Evolutionary conservation across 2,113 vertebrate genomes (phyloP).

Genomic region (Daphoenositta chrysoptera): DNA sequence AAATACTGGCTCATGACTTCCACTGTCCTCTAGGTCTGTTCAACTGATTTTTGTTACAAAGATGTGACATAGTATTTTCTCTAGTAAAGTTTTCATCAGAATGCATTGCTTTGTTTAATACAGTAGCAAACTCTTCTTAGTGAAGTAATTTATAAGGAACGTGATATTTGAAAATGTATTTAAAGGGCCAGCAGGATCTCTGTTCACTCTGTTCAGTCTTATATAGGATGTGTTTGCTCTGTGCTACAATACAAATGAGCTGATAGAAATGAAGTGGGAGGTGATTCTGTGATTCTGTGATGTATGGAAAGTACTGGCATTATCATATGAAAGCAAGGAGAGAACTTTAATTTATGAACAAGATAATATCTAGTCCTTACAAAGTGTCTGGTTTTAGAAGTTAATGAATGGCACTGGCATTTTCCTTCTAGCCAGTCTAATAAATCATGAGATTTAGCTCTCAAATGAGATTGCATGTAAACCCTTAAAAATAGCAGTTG

Average conservation of each 20-base stretch:
- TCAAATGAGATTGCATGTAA: not conserved
- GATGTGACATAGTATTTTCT: not conserved
- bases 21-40: not conserved
- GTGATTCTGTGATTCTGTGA: no score
- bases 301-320: not conserved
- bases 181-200: not conserved
- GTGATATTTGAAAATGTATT: not conserved
- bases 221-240: not conserved
- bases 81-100: not conserved
- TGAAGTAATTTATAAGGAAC: not conserved
- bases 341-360: not conserved
- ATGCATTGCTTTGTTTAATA: not conserved
- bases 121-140: not conserved
- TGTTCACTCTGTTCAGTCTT: not conserved
- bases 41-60: not conserved
- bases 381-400: not conserved
- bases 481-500: not conserved
- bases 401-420: not conserved
- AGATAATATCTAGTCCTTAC: not conserved
- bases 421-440: not conserved
- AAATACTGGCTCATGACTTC: not conserved
- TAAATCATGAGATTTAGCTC: not conserved
- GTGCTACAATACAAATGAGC: not conserved
- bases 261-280: not conserved
- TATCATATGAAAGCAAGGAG: not conserved